These are phyloP conservation scores for Pammene fasciana DNA, from an alignment of 2,888 invertebrate genomes.

Conservation along the genomic window DNA sequence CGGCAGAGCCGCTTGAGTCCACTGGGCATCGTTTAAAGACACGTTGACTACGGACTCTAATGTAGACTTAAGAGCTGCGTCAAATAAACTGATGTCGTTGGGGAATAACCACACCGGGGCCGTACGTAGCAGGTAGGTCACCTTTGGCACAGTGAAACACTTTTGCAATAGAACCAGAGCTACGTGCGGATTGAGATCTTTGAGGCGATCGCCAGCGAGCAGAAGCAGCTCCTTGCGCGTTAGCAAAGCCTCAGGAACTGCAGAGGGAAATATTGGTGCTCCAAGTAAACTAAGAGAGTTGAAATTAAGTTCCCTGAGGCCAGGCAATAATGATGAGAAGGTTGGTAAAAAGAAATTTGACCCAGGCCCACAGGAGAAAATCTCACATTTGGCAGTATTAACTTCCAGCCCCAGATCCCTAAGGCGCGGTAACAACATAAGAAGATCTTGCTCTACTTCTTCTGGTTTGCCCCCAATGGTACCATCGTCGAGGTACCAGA, in stretches of 20 bases:
- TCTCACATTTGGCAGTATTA: background rate
- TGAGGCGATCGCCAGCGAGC: conserved; percentile 11
- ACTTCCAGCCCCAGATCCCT: background rate
- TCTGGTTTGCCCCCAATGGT: too few species aligned
- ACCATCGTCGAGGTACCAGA: too few species aligned
- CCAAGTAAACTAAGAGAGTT: too few species aligned
- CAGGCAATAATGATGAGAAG: too few species aligned
- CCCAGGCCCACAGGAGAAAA: background rate
- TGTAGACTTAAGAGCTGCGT: background rate
- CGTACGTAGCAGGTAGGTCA: conserved; percentile 20
- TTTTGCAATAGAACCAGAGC: conserved; percentile 13
- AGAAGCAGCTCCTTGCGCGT: conserved; percentile 3
- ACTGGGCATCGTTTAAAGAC: background rate
- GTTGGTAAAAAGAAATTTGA: too few species aligned
- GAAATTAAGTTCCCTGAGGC: too few species aligned
- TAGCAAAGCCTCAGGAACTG: background rate
- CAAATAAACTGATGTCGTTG: background rate
- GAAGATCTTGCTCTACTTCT: background rate
- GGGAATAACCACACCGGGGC: conserved; percentile 21
- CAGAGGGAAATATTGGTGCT: too few species aligned
- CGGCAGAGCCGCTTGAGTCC: conserved; percentile 14
- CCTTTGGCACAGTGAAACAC: conserved; percentile 18
- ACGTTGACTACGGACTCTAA: conserved; percentile 5
- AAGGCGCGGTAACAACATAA: background rate
- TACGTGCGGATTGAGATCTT: conserved; percentile 14